Conservation (phyloP, 2,113 vertebrate genomes). For the Nothocercus nigrocapillus region DNA sequence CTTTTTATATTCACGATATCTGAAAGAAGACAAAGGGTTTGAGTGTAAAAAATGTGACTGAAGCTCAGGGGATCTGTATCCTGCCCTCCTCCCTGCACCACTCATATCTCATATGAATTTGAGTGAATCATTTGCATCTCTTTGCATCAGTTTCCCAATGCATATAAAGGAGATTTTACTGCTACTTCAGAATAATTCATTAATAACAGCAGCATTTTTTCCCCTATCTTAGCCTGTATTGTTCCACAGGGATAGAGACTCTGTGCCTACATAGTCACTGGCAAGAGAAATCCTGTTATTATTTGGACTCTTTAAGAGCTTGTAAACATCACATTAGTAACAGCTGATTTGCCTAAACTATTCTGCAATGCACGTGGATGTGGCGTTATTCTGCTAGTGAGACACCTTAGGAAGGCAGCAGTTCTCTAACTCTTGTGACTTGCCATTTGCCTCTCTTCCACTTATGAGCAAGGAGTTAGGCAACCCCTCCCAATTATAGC, state of each 20-base stretch:
- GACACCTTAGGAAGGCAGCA: neutral
- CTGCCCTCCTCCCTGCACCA: neutral
- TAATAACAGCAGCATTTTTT: neutral
- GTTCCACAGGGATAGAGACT: neutral
- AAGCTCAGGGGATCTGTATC: neutral
- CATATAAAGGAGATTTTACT: neutral
- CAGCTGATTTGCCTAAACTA: neutral
- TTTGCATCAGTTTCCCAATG: neutral
- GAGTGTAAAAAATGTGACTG: neutral
- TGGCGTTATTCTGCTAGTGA: neutral
- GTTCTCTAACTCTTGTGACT: neutral
- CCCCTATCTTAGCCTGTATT: neutral
- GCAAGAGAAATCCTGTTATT: neutral
- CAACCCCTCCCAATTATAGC: neutral
- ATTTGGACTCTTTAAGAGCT: neutral
- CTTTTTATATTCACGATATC: neutral
- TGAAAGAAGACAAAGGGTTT: neutral
- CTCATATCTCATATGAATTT: neutral
- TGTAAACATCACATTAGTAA: neutral
- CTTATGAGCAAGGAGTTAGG: neutral
- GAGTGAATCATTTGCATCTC: neutral
- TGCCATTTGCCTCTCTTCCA: neutral
- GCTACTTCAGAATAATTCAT: neutral
- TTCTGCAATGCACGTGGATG: neutral
- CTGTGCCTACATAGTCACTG: neutral